Evolutionary conservation across 2,113 vertebrate genomes (phyloP).

Genomic region (Chaetorhynchus papuensis): DNA sequence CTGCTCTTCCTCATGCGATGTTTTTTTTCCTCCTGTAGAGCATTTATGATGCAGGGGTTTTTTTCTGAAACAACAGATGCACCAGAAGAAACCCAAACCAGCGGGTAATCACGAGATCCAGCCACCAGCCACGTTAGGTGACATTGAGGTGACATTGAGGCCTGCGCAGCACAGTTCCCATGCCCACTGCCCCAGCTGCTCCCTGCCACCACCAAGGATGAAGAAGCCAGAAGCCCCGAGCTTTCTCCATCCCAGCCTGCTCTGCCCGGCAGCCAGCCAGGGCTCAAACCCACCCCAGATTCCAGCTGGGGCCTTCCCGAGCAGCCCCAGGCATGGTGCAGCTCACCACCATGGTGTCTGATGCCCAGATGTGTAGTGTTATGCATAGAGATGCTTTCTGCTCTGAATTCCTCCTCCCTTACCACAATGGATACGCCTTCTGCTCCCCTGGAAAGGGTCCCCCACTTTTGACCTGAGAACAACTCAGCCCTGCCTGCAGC

Average conservation of each 20-base stretch:
- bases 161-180: fast-evolving
- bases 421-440: neutral
- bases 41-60: neutral
- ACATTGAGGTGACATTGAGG: conserved; percentile 39
- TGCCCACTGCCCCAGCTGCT: neutral
- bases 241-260: neutral
- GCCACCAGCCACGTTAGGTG: neutral
- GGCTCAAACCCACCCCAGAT: fast-evolving
- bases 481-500: neutral
- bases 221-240: neutral
- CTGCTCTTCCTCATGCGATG: neutral
- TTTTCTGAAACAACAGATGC: conserved; percentile 24
- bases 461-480: neutral
- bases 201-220: neutral
- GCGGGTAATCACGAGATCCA: neutral
- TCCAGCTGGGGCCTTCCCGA: neutral
- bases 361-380: fast-evolving
- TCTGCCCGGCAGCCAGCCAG: neutral
- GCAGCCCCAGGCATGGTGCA: neutral
- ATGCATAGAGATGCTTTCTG: fast-evolving
- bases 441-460: neutral
- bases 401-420: neutral
- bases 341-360: fast-evolving
- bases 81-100: neutral
- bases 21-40: neutral